phyloP scores from a whole-genome alignment of 2,888 invertebrate genomes.

The Diplolepis rosae region DNA sequence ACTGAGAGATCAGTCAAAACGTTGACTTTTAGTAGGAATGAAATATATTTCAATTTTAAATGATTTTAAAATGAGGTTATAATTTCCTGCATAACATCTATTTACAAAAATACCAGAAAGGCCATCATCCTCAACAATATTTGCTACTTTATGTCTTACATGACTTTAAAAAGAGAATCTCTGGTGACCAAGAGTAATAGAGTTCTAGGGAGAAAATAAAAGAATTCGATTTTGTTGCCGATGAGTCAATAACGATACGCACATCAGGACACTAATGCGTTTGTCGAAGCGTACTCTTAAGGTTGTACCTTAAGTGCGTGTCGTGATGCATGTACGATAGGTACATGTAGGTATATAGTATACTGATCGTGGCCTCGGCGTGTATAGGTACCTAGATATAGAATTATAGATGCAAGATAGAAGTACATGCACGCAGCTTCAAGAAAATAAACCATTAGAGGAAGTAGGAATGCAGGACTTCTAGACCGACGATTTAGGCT shows the following conservation, averaged over 20 bases:
- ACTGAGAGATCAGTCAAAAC: too few species aligned
- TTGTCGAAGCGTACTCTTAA: conserved; percentile 37
- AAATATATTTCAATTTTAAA: too few species aligned
- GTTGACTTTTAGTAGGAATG: too few species aligned
- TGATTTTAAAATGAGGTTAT: too few species aligned
- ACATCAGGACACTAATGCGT: conserved; percentile 40
- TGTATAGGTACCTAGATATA: conserved; percentile 49
- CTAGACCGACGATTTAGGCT: conserved; percentile 47
- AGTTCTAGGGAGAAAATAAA: not conserved
- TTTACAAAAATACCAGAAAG: too few species aligned
- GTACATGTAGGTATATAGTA: conserved; percentile 22
- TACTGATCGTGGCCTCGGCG: conserved; percentile 24
- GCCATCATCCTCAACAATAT: too few species aligned
- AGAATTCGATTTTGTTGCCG: not conserved
- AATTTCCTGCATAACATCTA: too few species aligned
- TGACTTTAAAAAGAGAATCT: not conserved
- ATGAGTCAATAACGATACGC: conserved; percentile 35
- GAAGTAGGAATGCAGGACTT: conserved; percentile 55
- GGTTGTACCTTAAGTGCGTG: conserved; percentile 38
- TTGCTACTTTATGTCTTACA: not conserved
- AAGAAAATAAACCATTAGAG: conserved; percentile 55
- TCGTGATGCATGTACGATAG: conserved; percentile 27
- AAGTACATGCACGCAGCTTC: conserved; percentile 52
- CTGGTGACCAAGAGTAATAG: not conserved
- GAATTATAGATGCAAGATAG: conserved; percentile 58